Evolutionary conservation across 2,797 vertebrate species (phyloP), one percentile per base, ranked within the genome.

Genomic region (Carapus acus): DNA sequence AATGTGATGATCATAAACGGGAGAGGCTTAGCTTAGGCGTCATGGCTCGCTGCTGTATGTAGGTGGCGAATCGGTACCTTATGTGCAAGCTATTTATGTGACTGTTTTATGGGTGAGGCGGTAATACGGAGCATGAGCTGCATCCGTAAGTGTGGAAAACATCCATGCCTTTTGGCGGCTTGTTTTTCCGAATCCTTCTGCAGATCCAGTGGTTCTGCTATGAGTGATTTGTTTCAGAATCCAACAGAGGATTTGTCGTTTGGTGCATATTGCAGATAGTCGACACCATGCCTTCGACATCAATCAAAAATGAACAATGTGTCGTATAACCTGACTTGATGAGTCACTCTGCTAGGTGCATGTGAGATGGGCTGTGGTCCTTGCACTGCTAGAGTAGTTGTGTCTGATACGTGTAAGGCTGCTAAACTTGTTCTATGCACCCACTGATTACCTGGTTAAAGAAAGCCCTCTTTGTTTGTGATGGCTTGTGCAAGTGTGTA

Each of bases 21-120:
- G 23, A 54, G 43, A 16, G 47, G 49, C 63, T 68, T 61, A 45
- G 72, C 71, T 77, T 53, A 45, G 58, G 11, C 13, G 8, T 18
- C 12, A 8, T 37, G 48, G 47, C 42, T 34, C 31, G 43, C 49
- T 48, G 1, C 34, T 48, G 15, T 42, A 20, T 46, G 18, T 5
- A 33, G 21, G 47, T 52, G 24, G 59, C 42, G 54, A 58, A 37
- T 48, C 17, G 20, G 16, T 40, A 20, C 11, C 23, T 12, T 3
- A 14, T 43, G 29, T n/a, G 15, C 17, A 56, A 46, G 37, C 27
- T 19, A 4, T 36, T n/a, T n/a, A n/a, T n/a, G n/a, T n/a, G n/a
- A n/a, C n/a, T n/a, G n/a, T n/a, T n/a, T n/a, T n/a, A n/a, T n/a
- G n/a, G n/a, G 34, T 36, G 7, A 2, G 34, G 34, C 11, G 11